A percentile compares a stretch with the other conserved stretches of the same genome.
Evolutionary conservation across 2,888 invertebrate species (phyloP).

Genomic region (Branchipolynoe longqiensis): DNA sequence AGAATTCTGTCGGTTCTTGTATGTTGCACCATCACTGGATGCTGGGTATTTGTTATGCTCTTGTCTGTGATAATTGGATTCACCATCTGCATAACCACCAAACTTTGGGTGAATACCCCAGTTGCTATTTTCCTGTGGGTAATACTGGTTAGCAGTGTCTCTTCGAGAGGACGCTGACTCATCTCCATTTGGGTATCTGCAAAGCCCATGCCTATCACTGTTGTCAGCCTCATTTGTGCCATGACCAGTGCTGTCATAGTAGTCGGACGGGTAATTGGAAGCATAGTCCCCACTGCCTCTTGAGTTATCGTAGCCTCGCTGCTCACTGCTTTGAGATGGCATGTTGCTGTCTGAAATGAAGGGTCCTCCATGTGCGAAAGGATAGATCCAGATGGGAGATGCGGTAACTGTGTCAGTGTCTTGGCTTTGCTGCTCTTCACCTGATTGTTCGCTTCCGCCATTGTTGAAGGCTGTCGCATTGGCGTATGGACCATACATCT

Average conservation of each 20-base stretch:
- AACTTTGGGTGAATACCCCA: no score
- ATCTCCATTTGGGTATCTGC: no score
- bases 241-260: no score
- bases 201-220: no score
- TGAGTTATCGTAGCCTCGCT: not conserved
- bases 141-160: no score
- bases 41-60: not conserved
- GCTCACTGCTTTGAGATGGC: not conserved
- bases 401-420: not conserved
- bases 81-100: not conserved
- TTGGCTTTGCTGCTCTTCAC: not conserved
- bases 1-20: no score
- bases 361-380: conserved; percentile 23
- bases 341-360: not conserved
- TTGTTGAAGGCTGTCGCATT: not conserved
- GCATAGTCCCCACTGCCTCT: no score
- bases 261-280: no score
- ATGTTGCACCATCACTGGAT: no score
- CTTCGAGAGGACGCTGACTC: no score
- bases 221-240: no score
- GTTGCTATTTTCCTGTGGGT: no score
- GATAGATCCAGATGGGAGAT: conserved; percentile 39
- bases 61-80: not conserved
- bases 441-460: not conserved
- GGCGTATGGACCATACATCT: conserved; percentile 6